Conservation (phyloP, 1,140 invertebrate species). For the Adoxophyes honmai region DNA sequence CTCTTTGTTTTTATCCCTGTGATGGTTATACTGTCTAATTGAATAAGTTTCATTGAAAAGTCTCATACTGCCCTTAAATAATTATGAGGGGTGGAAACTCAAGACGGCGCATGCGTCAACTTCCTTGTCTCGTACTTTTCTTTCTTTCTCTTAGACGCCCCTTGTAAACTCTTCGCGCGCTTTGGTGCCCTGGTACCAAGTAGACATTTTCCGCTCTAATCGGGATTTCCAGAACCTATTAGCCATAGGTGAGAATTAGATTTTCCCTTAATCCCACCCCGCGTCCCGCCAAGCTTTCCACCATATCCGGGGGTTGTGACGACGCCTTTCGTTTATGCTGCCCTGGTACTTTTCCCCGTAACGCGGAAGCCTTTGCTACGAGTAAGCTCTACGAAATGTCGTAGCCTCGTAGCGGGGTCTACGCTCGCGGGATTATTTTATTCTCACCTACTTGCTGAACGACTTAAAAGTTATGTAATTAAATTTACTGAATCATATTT, state of each 20-base stretch:
- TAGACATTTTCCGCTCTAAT: constrained; percentile 75
- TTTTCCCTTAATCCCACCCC: constrained; percentile 44
- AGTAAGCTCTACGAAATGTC: not conserved
- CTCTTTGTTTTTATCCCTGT: no score
- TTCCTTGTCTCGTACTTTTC: constrained; percentile 31
- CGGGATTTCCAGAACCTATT: constrained; percentile 67
- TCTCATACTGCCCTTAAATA: constrained; percentile 10
- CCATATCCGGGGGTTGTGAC: constrained; percentile 24
- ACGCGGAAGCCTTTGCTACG: constrained; percentile 27
- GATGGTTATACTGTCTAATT: not conserved
- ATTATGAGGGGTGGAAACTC: constrained; percentile 6
- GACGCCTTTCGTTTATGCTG: constrained; percentile 32
- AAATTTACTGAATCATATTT: no score
- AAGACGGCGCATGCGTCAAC: constrained; percentile 46
- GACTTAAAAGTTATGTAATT: no score
- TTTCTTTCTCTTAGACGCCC: constrained; percentile 38
- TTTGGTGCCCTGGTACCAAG: constrained; percentile 57
- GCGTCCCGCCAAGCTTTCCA: constrained; percentile 16
- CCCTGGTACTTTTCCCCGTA: constrained; percentile 33
- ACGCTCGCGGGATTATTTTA: not conserved
- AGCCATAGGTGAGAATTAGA: constrained; percentile 51
- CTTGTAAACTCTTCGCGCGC: constrained; percentile 16
- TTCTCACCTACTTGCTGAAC: no score
- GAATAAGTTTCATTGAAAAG: constrained; percentile 21
- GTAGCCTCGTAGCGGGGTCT: not conserved